Percentiles rank a stretch among this genome's conserved stretches.
Evolutionary conservation across 2,113 vertebrate species (phyloP).

Genomic region (Stictonetta naevosa): DNA sequence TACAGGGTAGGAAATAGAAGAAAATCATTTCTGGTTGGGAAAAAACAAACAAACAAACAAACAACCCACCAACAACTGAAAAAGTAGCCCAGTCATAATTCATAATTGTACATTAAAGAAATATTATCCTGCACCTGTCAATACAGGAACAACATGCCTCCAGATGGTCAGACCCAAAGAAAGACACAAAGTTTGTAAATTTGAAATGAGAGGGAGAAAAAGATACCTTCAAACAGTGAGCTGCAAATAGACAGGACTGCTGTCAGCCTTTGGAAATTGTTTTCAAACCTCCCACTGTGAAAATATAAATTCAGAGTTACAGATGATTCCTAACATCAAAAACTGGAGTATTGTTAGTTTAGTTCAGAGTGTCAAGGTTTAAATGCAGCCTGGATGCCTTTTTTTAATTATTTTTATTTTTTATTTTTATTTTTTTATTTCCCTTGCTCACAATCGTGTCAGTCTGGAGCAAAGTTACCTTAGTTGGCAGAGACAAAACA

Average conservation of each 20-base stretch:
- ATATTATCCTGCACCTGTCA: background rate
- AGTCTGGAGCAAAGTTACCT: background rate
- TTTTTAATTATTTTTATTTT: too few relatives aligned
- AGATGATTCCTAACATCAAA: background rate
- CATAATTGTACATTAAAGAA: background rate
- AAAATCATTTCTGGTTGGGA: background rate
- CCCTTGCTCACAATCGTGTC: background rate
- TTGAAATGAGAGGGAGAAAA: background rate
- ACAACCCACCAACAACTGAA: too few relatives aligned
- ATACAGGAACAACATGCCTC: background rate
- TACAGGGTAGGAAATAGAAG: background rate
- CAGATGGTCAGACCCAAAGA: background rate
- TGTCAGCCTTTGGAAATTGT: background rate
- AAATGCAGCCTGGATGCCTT: background rate
- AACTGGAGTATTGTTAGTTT: background rate
- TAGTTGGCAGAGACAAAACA: background rate
- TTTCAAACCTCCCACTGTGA: background rate
- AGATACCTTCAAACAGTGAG: background rate
- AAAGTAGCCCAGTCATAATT: background rate
- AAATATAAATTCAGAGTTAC: rapidly evolving
- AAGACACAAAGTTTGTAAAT: background rate
- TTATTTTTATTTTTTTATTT: background rate
- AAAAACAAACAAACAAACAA: background rate
- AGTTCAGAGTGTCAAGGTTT: background rate
- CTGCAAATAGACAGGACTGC: background rate